These are phyloP conservation scores for Atrichornis clamosus DNA, from an alignment of 2,113 vertebrate species.

Conservation along the genomic window DNA sequence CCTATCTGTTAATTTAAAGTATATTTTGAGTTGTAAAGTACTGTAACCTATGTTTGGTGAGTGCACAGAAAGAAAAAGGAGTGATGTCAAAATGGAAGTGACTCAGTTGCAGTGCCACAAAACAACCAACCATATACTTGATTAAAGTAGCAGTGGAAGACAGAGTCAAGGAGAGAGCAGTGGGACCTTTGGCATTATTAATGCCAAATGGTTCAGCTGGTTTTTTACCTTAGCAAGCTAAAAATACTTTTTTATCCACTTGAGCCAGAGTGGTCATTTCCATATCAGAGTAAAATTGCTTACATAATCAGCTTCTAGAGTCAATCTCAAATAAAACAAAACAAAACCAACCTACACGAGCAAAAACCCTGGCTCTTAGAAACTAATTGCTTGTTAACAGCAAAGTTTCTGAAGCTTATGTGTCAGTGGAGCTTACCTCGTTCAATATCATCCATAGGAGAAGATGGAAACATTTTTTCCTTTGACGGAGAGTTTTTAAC, in stretches of 20 bases:
- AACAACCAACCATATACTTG: background rate
- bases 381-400: background rate
- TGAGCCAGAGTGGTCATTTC: background rate
- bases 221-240: background rate
- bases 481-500: conserved; percentile 78
- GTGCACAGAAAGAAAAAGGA: background rate
- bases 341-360: background rate
- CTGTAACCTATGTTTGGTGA: background rate
- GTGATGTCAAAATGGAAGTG: background rate
- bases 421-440: conserved; percentile 75
- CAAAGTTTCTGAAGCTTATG: background rate
- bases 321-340: background rate
- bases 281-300: background rate
- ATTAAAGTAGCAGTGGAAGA: background rate
- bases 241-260: background rate
- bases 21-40: background rate
- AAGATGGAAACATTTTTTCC: conserved; percentile 83
- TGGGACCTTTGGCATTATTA: background rate
- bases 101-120: background rate
- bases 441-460: conserved; percentile 95
- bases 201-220: background rate
- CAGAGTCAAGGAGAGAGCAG: background rate
- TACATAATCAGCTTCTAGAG: background rate
- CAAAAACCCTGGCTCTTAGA: background rate
- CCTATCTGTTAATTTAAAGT: background rate